phyloP scores from a whole-genome alignment of 2,113 vertebrate genomes.

The Hydrolagus affinis region DNA sequence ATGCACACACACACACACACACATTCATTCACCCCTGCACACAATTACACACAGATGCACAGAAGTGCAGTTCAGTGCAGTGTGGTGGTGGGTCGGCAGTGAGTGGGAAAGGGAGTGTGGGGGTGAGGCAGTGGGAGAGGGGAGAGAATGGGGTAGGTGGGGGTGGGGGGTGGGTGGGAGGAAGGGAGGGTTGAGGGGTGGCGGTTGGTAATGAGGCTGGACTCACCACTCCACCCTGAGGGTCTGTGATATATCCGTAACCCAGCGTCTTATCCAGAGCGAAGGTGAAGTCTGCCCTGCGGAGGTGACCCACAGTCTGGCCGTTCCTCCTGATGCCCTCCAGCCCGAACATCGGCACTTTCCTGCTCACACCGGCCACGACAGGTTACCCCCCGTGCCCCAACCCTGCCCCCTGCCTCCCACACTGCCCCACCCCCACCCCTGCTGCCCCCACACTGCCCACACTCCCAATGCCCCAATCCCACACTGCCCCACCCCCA shows the following conservation, averaged over 20 bases:
- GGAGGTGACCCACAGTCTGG: constrained; percentile 72
- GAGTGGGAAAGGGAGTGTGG: background rate
- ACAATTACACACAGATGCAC: too few species aligned
- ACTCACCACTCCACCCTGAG: constrained; percentile 71
- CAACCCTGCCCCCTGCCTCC: too few species aligned
- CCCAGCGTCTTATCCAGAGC: constrained; percentile 76
- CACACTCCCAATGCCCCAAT: too few species aligned
- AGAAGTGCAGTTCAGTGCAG: too few species aligned
- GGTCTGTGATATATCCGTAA: constrained; percentile 79
- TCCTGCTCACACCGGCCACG: constrained; percentile 51
- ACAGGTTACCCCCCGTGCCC: too few species aligned
- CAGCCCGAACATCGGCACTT: constrained; percentile 84
- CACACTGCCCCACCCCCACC: too few species aligned
- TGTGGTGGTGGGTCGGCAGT: background rate
- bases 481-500: too few species aligned
- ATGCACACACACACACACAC: background rate
- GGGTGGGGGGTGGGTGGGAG: too few species aligned
- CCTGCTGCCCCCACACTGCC: too few species aligned
- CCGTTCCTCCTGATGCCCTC: constrained; percentile 82
- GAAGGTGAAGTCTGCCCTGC: constrained; percentile 79
- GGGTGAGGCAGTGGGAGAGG: background rate
- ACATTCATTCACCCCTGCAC: background rate
- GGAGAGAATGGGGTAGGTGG: background rate
- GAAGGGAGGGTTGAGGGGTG: background rate
- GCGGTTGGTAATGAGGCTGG: too few species aligned